These are phyloP conservation scores for Scolopax bukidnonensis DNA, from an alignment of 2,797 vertebrate genomes.

Conservation along the genomic window DNA sequence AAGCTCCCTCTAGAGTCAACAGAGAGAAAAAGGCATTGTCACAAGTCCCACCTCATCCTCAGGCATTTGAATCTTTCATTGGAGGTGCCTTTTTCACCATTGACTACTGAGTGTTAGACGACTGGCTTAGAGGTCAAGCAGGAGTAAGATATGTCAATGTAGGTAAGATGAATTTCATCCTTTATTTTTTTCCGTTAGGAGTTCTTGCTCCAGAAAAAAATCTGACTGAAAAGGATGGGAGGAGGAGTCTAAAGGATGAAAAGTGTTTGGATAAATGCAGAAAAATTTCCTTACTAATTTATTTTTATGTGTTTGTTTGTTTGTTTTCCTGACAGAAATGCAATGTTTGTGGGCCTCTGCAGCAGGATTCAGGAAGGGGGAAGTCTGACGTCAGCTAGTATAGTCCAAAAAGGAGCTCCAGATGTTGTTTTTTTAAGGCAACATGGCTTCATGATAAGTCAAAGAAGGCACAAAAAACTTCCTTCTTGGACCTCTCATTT, in stretches of 20 bases:
- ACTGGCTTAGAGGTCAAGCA: not conserved
- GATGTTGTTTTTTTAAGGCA: not conserved
- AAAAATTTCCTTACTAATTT: not conserved
- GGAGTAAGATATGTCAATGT: accelerated
- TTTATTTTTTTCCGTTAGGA: not conserved
- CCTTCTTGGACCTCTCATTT: not conserved
- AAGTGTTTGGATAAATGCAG: not conserved
- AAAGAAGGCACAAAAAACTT: not conserved
- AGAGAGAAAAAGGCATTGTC: not conserved
- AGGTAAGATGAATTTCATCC: not conserved
- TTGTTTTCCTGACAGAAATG: not conserved
- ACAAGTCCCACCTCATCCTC: not conserved
- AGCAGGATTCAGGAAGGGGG: not conserved
- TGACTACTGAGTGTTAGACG: not conserved
- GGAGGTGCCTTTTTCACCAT: not conserved
- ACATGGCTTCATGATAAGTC: not conserved
- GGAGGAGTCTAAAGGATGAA: not conserved
- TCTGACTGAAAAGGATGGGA: not conserved
- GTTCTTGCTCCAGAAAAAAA: not conserved
- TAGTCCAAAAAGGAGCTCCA: not conserved
- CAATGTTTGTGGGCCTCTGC: not conserved
- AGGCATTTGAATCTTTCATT: not conserved
- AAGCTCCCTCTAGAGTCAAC: not conserved
- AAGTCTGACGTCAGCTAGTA: not conserved
- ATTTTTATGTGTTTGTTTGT: not conserved